Base-by-base conservation (phyloP, 1,140 invertebrate species). In the Parapsyche elsis region DNA sequence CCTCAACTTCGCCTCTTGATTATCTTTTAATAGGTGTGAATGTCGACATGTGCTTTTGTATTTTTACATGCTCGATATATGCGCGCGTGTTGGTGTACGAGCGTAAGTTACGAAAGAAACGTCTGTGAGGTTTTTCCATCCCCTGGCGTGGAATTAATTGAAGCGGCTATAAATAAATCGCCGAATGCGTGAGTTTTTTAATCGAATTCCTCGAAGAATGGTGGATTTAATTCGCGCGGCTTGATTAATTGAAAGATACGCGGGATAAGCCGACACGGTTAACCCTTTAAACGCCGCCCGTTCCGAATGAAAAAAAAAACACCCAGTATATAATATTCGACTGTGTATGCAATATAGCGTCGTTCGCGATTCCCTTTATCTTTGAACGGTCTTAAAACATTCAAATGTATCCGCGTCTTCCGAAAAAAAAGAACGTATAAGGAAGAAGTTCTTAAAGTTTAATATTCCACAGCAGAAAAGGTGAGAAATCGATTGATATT, bases 401-500 rank as follows among this genome's bases (percentile, higher is more conserved):
- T 38, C 30, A 38, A 38, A 38, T 38, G 30, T 38, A 61, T 61
- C 21, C 16, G 57, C 57, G 57, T 61, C 21, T 61, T 21, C n/a
- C 57, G 21, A 61, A 61, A 53, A 53, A 46, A 53, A 53, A 53
- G 16, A 61, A 61, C 16, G 57, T 61, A 19, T 61, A 61, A 61
- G 64, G 64, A 61, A 26, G 24, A 67, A 67, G 64, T 67, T 67
- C 64, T 67, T 67, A 67, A 67, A 67, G 64, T 67, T 67, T 67
- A 67, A 67, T 67, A 67, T 67, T 67, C 64, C 19, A 14, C 64
- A 24, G 64, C 64, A 23, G 21, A 67, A 67, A 67, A 67, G 64
- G 64, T 67, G 64, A 67, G 64, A 67, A 67, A 67, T 67, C 64
- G 64, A 67, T 67, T 67, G 64, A 67, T 67, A 67, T 67, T 67